phyloP scores from a whole-genome alignment of 2,888 invertebrate genomes.

The Lingula anatina region DNA sequence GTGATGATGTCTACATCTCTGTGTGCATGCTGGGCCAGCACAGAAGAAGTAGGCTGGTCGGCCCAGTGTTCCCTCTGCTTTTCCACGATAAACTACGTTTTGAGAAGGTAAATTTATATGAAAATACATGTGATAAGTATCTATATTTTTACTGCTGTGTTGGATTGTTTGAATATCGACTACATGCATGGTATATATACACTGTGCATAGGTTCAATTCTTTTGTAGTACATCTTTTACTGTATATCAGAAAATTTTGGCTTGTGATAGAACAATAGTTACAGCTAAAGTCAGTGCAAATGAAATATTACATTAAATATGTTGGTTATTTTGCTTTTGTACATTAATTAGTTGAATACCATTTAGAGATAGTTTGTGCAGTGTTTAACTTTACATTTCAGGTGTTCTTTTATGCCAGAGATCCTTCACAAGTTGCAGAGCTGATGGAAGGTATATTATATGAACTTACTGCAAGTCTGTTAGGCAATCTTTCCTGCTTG shows the following conservation, averaged over 20 bases:
- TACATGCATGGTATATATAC: background rate
- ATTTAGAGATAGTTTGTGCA: conserved; percentile 20
- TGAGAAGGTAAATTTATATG: conserved; percentile 55
- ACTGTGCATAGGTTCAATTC: too few species aligned
- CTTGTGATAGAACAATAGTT: too few species aligned
- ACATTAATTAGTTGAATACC: conserved; percentile 17
- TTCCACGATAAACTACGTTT: conserved; percentile 71
- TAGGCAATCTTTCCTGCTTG: too few species aligned
- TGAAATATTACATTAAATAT: too few species aligned
- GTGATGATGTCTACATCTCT: conserved; percentile 69
- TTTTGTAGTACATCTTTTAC: too few species aligned
- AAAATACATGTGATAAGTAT: background rate
- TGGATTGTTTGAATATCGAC: background rate
- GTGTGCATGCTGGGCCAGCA: conserved; percentile 66
- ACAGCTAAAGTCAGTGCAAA: too few species aligned
- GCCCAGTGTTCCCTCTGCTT: conserved; percentile 68
- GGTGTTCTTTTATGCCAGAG: conserved; percentile 24
- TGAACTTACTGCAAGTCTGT: too few species aligned
- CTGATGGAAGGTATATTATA: conserved; percentile 36
- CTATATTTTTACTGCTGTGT: background rate
- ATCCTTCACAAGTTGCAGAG: conserved; percentile 42
- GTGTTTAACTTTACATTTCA: conserved; percentile 2
- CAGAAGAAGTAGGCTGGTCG: conserved; percentile 63
- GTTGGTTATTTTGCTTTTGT: background rate
- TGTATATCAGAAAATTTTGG: too few species aligned